Percentiles rank a stretch among this genome's conserved stretches.
phyloP scores from a whole-genome alignment of 2,113 vertebrate species.

The Antigone vipio region DNA sequence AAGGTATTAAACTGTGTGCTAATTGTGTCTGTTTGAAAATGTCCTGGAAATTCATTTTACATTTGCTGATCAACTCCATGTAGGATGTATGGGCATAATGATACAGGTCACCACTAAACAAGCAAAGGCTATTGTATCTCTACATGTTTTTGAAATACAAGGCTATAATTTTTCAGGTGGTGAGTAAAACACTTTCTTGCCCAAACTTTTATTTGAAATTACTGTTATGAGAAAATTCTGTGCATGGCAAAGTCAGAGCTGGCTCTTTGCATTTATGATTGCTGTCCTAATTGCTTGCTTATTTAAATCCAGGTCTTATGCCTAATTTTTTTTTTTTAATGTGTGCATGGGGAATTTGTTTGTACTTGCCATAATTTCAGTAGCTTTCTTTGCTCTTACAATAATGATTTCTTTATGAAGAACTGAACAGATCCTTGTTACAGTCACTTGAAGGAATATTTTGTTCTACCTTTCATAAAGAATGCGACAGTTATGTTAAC shows the following conservation, averaged over 20 bases:
- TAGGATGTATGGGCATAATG: neutral
- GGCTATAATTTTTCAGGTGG: neutral
- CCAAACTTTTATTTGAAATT: neutral
- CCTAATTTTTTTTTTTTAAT: neutral
- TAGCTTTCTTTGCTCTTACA: constrained; percentile 13
- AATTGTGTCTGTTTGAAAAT: constrained; percentile 36
- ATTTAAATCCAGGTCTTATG: constrained; percentile 20
- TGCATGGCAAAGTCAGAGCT: constrained; percentile 11
- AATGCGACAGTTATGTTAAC: constrained; percentile 35
- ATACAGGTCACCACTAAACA: neutral
- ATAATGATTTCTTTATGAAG: constrained; percentile 54
- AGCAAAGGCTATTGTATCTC: neutral
- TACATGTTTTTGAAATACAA: neutral
- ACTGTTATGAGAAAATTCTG: neutral
- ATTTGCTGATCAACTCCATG: neutral
- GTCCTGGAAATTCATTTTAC: neutral
- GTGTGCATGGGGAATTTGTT: constrained; percentile 32
- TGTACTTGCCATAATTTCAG: constrained; percentile 28
- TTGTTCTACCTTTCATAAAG: constrained; percentile 61
- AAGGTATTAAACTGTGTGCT: constrained; percentile 79
- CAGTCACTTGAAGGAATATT: constrained; percentile 36
- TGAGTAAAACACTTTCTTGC: constrained; percentile 9
- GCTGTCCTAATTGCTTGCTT: constrained; percentile 39
- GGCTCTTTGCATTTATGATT: constrained; percentile 18
- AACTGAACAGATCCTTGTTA: constrained; percentile 45